Evolutionary conservation across 2,888 invertebrate species (phyloP).

Genomic region (Stenotaenia linearis): DNA sequence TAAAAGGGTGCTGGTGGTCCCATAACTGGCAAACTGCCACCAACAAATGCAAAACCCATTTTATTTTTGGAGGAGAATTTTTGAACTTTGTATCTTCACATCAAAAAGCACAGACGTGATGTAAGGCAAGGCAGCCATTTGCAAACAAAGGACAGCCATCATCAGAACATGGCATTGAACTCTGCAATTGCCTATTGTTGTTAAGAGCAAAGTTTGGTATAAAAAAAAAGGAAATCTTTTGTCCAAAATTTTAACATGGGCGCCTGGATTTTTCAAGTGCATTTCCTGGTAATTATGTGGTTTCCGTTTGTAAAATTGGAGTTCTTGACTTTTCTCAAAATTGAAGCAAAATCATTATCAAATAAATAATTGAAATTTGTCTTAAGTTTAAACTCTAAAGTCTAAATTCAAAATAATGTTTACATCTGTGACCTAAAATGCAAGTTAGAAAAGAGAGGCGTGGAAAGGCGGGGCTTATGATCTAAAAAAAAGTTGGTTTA

Average conservation of each 20-base stretch:
- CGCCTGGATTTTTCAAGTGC: too few species aligned
- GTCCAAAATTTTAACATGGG: neutral
- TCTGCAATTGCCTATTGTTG: neutral
- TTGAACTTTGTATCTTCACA: neutral
- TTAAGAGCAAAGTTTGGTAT: neutral
- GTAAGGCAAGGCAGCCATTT: conserved; percentile 9
- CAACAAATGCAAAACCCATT: neutral
- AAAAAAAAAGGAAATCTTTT: neutral
- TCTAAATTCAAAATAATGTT: too few species aligned
- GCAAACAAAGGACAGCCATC: conserved; percentile 20
- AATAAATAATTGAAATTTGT: too few species aligned
- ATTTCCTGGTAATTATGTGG: too few species aligned
- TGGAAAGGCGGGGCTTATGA: too few species aligned
- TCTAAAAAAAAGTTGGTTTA: too few species aligned
- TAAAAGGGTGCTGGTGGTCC: neutral
- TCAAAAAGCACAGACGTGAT: neutral
- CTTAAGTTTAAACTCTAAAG: too few species aligned
- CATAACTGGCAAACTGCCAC: neutral
- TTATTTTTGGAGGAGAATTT: neutral
- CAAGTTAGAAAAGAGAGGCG: too few species aligned
- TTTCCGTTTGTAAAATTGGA: too few species aligned
- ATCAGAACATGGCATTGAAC: neutral
- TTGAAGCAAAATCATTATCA: too few species aligned
- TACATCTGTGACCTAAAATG: too few species aligned
- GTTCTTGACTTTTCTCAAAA: too few species aligned